Evolutionary conservation across 2,797 vertebrate genomes (phyloP).

Genomic region (Thamnophis elegans): DNA sequence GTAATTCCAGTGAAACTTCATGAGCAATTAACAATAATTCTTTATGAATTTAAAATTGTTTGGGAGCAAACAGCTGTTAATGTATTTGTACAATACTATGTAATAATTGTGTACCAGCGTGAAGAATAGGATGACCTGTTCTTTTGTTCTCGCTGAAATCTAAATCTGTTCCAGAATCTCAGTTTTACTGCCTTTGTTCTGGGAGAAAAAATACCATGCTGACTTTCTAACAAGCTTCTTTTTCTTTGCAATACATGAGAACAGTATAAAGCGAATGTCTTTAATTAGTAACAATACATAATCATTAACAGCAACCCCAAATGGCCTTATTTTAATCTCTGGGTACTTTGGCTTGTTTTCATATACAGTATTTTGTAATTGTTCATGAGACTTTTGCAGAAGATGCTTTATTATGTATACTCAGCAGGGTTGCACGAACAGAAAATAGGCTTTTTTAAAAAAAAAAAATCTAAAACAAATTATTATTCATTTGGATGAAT

Average conservation of each 20-base stretch:
- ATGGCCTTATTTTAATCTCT: constrained; percentile 15
- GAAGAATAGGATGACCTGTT: constrained; percentile 58
- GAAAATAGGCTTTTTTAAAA: not conserved
- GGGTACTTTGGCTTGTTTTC: not conserved
- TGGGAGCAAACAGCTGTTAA: constrained; percentile 16
- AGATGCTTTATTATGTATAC: constrained; percentile 6
- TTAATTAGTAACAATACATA: not conserved
- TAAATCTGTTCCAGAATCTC: constrained; percentile 37
- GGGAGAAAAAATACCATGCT: constrained; percentile 21
- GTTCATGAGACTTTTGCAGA: constrained; percentile 26
- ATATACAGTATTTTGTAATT: constrained; percentile 20
- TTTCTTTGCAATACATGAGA: not conserved
- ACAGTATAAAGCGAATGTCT: not conserved
- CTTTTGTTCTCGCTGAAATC: constrained; percentile 37
- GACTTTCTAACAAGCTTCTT: constrained; percentile 23
- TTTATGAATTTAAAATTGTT: not conserved
- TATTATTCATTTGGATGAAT: not conserved
- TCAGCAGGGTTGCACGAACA: constrained; percentile 1
- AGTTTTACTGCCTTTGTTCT: constrained; percentile 10
- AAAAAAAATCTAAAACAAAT: not conserved
- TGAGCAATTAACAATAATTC: not conserved
- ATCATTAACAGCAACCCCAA: not conserved
- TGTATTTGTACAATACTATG: not conserved
- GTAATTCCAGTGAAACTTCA: not conserved
- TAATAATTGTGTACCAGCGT: not conserved